Base-by-base conservation (phyloP, 1,140 invertebrate species). In the Elymnias hypermnestra region DNA sequence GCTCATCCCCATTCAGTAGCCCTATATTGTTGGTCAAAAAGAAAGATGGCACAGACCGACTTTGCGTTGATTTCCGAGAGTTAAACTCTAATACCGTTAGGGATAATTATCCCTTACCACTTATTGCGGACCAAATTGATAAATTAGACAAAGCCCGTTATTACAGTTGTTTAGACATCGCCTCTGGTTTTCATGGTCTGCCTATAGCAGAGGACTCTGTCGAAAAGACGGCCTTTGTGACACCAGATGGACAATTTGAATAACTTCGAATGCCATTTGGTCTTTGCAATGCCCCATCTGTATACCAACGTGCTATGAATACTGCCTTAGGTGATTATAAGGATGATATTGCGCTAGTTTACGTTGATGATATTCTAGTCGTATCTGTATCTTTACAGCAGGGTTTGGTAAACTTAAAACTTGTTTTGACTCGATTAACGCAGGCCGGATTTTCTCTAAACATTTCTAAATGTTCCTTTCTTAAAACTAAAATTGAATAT, bases 151-250 rank as follows among this genome's bases (percentile, higher is more conserved):
- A 42, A 0, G 29, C 41, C 0, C 5, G 26, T 4, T 52, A 25
- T 8, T 58, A 18, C 18, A 41, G 38, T 4, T 42, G 39, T 1
- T 31, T 57, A 0, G 51, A 59, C 36, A 38, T 56, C 23, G 57
- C 53, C n/a, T 23, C 49, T 0, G 71, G 74, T 3, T 75, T 70
- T 10, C 61, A 73, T 26, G 77, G 84, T 15, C 65, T 83, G 0
- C 54, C 53, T 0, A 61, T 90, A 1, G 60, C 77, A 3, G 25
- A 49, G 14, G 21, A 44, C 0, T 65, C 71, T 31, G 71, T 56
- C 3, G 50, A 70, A 5, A 89, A 88, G 66, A 89, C 87, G 0
- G 87, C 86, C 0, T 89, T 89, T 28, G 50, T 67, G 0, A 81
- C 70, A 0, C 61, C 56, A 0, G 60, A 63, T 12, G 60, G 60